Percentiles rank a stretch among this genome's conserved stretches.
Evolutionary conservation across 2,888 invertebrate genomes (phyloP).

Genomic region (Lissocephala sabroskyi): DNA sequence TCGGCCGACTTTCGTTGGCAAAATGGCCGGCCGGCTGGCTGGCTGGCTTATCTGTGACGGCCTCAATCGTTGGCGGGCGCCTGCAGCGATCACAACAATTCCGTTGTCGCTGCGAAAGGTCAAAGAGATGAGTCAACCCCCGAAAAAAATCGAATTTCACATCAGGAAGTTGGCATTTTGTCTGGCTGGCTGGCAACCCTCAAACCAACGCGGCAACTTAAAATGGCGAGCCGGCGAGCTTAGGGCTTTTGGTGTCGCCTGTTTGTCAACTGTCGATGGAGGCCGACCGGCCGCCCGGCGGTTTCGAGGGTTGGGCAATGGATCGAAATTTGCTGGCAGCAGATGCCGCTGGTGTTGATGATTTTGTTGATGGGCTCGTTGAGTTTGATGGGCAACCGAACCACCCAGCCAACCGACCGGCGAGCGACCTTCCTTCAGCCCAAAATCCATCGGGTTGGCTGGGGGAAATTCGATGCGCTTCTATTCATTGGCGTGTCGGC

Average conservation of each 20-base stretch:
- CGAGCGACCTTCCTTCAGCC: too few relatives aligned
- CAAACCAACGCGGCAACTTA: neutral
- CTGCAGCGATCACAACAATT: too few relatives aligned
- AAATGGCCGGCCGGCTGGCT: too few relatives aligned
- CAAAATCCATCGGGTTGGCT: conserved; percentile 27
- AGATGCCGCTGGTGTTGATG: conserved; percentile 48
- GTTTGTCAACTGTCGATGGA: conserved; percentile 67
- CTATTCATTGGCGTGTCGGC: conserved; percentile 65
- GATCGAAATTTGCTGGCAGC: conserved; percentile 11
- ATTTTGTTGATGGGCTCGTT: conserved; percentile 57
- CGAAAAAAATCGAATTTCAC: too few relatives aligned
- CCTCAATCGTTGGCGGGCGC: too few relatives aligned
- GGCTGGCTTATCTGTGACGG: too few relatives aligned
- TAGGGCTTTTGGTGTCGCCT: conserved; percentile 62
- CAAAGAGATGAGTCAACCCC: too few relatives aligned
- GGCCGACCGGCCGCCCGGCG: conserved; percentile 15
- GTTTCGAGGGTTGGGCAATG: neutral
- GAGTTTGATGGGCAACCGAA: conserved; percentile 46
- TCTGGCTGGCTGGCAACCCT: conserved; percentile 40
- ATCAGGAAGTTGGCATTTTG: conserved; percentile 59
- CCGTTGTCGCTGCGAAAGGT: too few relatives aligned
- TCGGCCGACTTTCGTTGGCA: too few relatives aligned
- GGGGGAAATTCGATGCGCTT: conserved; percentile 68
- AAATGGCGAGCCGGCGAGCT: too few relatives aligned
- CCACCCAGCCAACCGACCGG: conserved; percentile 3